Evolutionary conservation across 2,888 invertebrate genomes (phyloP).

Genomic region (Gymnoscelis rufifasciata): DNA sequence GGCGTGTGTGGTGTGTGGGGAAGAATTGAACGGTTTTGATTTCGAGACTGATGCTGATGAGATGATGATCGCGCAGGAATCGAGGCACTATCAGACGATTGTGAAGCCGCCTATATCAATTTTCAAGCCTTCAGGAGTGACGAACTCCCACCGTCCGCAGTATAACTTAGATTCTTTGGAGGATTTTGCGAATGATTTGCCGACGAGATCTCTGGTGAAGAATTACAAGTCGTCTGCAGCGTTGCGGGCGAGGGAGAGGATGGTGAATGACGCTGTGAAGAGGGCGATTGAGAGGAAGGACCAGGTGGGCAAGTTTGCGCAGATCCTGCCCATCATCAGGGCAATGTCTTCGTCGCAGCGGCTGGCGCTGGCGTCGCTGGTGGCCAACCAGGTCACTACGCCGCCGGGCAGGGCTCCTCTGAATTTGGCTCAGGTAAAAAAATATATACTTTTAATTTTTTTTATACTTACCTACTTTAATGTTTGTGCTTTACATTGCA

Average conservation of each 20-base stretch:
- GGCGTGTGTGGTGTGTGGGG: conserved; percentile 37
- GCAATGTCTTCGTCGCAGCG: conserved; percentile 81
- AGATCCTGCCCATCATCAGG: conserved; percentile 82
- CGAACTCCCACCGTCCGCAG: conserved; percentile 70
- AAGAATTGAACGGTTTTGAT: conserved; percentile 57
- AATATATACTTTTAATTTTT: too few species aligned
- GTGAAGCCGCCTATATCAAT: conserved; percentile 59
- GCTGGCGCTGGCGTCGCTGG: conserved; percentile 80
- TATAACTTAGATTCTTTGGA: conserved; percentile 68
- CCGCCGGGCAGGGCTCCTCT: conserved; percentile 73
- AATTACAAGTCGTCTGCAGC: conserved; percentile 53
- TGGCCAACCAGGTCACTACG: conserved; percentile 80
- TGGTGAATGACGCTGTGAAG: conserved; percentile 74
- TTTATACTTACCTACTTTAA: too few species aligned
- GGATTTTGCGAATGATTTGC: conserved; percentile 48
- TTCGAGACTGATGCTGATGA: conserved; percentile 56
- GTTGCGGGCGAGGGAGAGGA: conserved; percentile 61
- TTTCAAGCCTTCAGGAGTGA: conserved; percentile 56
- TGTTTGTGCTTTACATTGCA: too few species aligned
- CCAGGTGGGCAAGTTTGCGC: conserved; percentile 79
- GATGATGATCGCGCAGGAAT: conserved; percentile 70
- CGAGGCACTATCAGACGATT: conserved; percentile 59
- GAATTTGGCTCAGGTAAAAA: conserved; percentile 76
- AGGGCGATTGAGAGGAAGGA: conserved; percentile 79
- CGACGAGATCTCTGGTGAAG: conserved; percentile 38